phyloP scores from a whole-genome alignment of 2,888 invertebrate species.

The Eupithecia subumbrata region DNA sequence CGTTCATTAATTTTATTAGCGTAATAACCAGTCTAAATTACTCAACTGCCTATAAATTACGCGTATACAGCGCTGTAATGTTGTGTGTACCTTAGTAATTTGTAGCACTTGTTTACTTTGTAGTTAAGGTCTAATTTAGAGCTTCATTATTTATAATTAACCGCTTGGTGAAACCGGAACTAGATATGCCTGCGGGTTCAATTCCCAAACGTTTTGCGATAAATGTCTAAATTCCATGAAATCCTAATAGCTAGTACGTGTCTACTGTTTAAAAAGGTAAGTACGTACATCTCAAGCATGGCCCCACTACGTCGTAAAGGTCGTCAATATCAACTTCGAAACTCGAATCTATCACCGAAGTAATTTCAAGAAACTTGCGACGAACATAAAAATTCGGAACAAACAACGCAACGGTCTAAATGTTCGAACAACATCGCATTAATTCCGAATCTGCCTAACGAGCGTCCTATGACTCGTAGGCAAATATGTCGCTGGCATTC shows the following conservation, averaged over 20 bases:
- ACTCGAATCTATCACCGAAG: conserved; percentile 15
- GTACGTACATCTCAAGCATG: neutral
- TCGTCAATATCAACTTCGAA: conserved; percentile 6
- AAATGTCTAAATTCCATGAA: neutral
- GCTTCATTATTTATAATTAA: conserved; percentile 19
- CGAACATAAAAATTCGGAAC: conserved; percentile 22
- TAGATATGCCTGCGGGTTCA: conserved; percentile 2
- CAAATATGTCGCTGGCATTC: conserved; percentile 31
- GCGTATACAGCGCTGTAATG: neutral
- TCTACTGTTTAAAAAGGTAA: too few species aligned
- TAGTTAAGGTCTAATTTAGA: conserved; percentile 25
- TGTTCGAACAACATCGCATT: conserved; percentile 27
- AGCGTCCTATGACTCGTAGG: conserved; percentile 32
- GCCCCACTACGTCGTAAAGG: neutral
- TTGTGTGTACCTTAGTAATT: conserved; percentile 19
- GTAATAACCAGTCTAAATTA: conserved; percentile 30
- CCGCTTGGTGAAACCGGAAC: conserved; percentile 1
- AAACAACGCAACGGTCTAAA: conserved; percentile 21
- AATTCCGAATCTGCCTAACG: conserved; percentile 32
- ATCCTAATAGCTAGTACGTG: too few species aligned
- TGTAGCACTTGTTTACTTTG: conserved; percentile 27
- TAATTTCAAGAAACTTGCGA: conserved; percentile 25
- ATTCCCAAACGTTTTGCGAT: neutral
- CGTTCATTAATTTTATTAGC: conserved; percentile 25
- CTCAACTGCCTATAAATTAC: conserved; percentile 22